Evolutionary conservation across 2,113 vertebrate genomes (phyloP).

Genomic region (Hippocampus mohnikei): DNA sequence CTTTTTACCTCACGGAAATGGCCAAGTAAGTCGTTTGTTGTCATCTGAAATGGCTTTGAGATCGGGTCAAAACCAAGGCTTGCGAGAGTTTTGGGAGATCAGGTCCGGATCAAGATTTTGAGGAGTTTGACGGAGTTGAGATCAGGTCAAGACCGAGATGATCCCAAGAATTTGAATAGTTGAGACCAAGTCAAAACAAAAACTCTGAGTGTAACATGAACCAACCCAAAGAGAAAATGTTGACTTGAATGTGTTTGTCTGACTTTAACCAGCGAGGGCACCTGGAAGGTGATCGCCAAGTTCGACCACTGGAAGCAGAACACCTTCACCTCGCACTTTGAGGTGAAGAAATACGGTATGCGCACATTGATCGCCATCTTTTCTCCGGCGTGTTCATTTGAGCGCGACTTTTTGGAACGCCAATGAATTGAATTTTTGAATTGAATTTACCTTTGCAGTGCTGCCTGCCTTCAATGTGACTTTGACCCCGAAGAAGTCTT

Average conservation of each 20-base stretch:
- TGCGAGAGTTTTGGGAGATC: background rate
- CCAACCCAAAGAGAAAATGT: background rate
- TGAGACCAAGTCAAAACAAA: background rate
- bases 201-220: background rate
- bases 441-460: conserved; percentile 46
- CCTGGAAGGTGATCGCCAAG: conserved; percentile 64
- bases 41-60: background rate
- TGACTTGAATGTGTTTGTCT: background rate
- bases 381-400: background rate
- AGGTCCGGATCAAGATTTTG: background rate
- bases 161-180: background rate
- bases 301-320: conserved; percentile 70
- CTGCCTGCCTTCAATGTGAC: conserved; percentile 77
- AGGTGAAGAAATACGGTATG: conserved; percentile 75
- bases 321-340: conserved; percentile 62
- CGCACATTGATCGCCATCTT: background rate
- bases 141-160: background rate
- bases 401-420: background rate
- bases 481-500: conserved; percentile 57
- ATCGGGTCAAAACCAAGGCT: background rate
- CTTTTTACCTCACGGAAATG: conserved; percentile 50
- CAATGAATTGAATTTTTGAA: background rate
- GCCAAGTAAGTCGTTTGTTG: conserved; percentile 59
- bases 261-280: conserved; percentile 63
- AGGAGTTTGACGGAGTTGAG: background rate